A percentile compares a stretch with the other conserved stretches of the same genome.
Evolutionary conservation across 2,113 vertebrate species (phyloP).

Genomic region (Nematolebias whitei): DNA sequence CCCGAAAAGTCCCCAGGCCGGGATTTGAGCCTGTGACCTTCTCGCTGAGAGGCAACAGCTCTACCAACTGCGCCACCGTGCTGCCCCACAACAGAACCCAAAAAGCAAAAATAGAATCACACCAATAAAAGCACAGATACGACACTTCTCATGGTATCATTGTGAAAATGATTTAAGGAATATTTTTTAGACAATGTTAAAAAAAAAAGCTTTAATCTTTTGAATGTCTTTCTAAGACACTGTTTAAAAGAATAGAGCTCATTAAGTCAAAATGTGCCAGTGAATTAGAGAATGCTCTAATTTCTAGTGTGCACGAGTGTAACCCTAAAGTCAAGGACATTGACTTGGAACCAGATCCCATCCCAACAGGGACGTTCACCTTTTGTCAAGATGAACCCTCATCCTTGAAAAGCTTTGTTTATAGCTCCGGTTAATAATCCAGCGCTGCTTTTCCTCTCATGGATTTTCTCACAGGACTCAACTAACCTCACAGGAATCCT

Average conservation of each 20-base stretch:
- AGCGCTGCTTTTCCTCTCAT: conserved; percentile 36
- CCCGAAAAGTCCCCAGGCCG: too few relatives aligned
- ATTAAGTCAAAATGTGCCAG: background rate
- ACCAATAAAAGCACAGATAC: too few relatives aligned
- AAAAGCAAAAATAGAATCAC: too few relatives aligned
- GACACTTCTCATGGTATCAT: too few relatives aligned
- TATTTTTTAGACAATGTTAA: too few relatives aligned
- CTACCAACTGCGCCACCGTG: too few relatives aligned
- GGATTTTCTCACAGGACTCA: conserved; percentile 42
- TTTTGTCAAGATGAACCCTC: conserved; percentile 59
- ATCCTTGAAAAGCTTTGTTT: conserved; percentile 58
- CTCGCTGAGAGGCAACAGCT: too few relatives aligned
- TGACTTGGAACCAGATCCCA: conserved; percentile 58
- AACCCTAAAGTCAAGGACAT: conserved; percentile 63
- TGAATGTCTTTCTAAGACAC: background rate
- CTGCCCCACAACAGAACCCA: too few relatives aligned
- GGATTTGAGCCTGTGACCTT: too few relatives aligned
- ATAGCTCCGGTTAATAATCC: conserved; percentile 56
- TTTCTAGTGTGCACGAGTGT: conserved; percentile 31
- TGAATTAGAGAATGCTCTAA: conserved; percentile 14
- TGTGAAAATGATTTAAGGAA: too few relatives aligned
- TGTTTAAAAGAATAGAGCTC: conserved; percentile 1
- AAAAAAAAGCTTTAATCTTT: background rate
- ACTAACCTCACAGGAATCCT: conserved; percentile 10
- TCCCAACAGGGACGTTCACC: conserved; percentile 66